Conservation (phyloP, 2,113 vertebrate species). For the Aplodontia rufa region DNA sequence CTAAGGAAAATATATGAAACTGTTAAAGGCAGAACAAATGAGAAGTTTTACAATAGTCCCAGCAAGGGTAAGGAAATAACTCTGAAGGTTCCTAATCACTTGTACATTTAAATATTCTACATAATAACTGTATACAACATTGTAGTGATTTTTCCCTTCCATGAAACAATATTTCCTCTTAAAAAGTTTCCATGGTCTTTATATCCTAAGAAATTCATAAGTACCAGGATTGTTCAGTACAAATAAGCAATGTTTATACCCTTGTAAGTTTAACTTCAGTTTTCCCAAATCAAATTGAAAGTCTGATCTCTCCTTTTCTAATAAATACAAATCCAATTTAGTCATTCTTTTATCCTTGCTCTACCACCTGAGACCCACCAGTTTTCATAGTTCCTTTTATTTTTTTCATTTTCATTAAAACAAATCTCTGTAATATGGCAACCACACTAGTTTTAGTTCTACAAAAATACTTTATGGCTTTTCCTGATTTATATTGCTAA, state of each 20-base stretch:
- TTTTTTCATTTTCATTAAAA: constrained; percentile 63
- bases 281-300: constrained; percentile 72
- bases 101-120: neutral
- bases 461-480: constrained; percentile 33
- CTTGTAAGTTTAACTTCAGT: constrained; percentile 33
- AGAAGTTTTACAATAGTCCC: neutral
- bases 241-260: constrained; percentile 61
- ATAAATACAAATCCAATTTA: constrained; percentile 75
- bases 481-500: constrained; percentile 41
- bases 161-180: neutral
- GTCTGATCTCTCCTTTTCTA: constrained; percentile 57
- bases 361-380: constrained; percentile 65
- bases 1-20: neutral
- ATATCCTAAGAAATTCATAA: constrained; percentile 34
- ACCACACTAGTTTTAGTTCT: constrained; percentile 36
- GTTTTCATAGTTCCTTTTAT: constrained; percentile 16
- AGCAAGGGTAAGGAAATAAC: neutral
- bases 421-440: constrained; percentile 49
- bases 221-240: constrained; percentile 2
- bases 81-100: neutral
- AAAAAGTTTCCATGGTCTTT: neutral
- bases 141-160: neutral
- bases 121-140: neutral
- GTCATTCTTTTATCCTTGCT: constrained; percentile 56
- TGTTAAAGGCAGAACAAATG: constrained; percentile 14